These are phyloP conservation scores for Rhombomys opimus DNA, from an alignment of 2,113 vertebrate species.

Conservation along the genomic window DNA sequence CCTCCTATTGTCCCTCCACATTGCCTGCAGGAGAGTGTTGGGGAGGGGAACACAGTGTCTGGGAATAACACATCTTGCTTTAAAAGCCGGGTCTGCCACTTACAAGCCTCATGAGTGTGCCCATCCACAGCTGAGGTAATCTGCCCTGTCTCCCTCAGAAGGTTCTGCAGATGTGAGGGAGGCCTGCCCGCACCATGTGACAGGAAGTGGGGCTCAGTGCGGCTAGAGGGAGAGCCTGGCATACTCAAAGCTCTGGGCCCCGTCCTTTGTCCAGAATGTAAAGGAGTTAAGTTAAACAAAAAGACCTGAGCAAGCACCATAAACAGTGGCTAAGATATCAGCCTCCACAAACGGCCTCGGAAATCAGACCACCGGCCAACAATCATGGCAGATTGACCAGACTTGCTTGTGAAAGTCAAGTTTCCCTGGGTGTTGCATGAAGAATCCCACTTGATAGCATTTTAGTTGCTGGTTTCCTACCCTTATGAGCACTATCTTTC, in stretches of 20 bases:
- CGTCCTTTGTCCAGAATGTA: not conserved
- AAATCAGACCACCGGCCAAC: no score
- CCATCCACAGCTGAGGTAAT: not conserved
- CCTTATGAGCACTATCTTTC: not conserved
- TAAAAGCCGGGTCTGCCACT: not conserved
- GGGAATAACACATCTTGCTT: not conserved
- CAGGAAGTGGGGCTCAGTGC: not conserved
- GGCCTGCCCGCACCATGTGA: not conserved
- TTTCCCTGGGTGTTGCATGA: not conserved
- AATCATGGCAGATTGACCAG: not conserved
- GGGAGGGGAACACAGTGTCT: no score
- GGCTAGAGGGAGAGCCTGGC: no score
- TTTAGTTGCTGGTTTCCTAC: not conserved
- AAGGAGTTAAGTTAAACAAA: not conserved
- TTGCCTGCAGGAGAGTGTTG: no score
- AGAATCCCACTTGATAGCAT: not conserved
- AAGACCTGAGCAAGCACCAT: not conserved
- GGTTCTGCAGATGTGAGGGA: not conserved
- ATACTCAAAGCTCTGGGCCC: not conserved
- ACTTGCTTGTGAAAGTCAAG: not conserved
- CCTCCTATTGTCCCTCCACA: not conserved
- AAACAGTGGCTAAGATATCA: not conserved
- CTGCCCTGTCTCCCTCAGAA: not conserved
- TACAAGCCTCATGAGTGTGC: not conserved
- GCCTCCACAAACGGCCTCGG: not conserved